Base-by-base conservation (phyloP, 2,888 invertebrate species). In the Drosophila seclusa region DNA sequence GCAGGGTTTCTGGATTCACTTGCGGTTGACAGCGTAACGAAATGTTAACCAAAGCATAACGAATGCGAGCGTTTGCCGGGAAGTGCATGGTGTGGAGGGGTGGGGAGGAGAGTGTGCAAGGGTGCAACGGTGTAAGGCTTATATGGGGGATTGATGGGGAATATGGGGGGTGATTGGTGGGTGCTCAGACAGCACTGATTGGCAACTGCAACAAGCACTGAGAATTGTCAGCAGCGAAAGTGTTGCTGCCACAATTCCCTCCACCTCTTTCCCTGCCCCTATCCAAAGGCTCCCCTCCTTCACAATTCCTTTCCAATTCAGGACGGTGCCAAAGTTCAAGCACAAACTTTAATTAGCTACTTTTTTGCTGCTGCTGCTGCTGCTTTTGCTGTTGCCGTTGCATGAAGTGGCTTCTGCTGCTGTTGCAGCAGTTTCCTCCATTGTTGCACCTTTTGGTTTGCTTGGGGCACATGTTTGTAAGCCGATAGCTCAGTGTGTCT, bases 271-370 rank as follows among this genome's bases (percentile, higher is more conserved):
- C 24, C 16, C 13, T 42, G 11, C 21, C 21, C 1, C 32, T 11
- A 32, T 10, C 32, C 11, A 32, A 3, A 36, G 13, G n/a, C 10
- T n/a, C n/a, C n/a, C n/a, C 32, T 32, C 10, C 32, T 8, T 40
- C 10, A n/a, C 40, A 36, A 18, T 36, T 36, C 36, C 16, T 36
- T 36, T 40, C 10, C 40, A 10, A 18, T 40, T n/a, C 21, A 40
- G 16, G 49, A 8, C 58, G 82, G 68, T 69, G 63, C 73, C 62
- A 87, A 82, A 85, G 90, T 89, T 89, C 85, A 71, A 86, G 75
- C 83, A 83, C 86, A 88, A 88, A 89, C 70, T 90, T 86, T 86
- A 86, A 90, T 86, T 86, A 89, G 85, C 83, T 83, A 88, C 81
- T 85, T 85, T 85, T 79, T 78, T 60, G 42, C 40, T 71, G 29